These are phyloP conservation scores for Corynorhinus townsendii DNA, from an alignment of 2,113 vertebrate species.

Conservation along the genomic window DNA sequence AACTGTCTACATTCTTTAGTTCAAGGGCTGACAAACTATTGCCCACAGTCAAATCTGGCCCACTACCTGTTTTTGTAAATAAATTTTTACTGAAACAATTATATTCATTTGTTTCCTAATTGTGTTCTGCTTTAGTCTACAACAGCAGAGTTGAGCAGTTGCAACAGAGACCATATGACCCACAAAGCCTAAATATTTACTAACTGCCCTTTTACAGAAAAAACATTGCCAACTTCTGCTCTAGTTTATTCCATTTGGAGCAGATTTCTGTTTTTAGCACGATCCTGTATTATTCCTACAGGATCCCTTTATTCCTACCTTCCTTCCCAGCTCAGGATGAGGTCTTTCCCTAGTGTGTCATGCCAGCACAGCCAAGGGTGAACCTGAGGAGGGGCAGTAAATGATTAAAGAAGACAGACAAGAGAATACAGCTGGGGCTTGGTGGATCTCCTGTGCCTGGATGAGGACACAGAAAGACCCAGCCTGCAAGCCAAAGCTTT, in stretches of 20 bases:
- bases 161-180: not conserved
- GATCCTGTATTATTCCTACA: not conserved
- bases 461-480: too few relatives aligned
- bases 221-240: not conserved
- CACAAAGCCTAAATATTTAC: not conserved
- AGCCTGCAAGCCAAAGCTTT: too few relatives aligned
- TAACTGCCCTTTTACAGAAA: not conserved
- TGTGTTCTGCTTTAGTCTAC: not conserved
- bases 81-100: constrained; percentile 15
- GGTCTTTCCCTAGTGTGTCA: not conserved
- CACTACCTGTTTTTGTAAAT: not conserved
- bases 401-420: too few relatives aligned
- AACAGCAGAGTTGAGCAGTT: not conserved
- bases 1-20: not conserved
- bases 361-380: too few relatives aligned
- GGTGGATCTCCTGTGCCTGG: too few relatives aligned
- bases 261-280: not conserved
- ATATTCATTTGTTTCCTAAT: not conserved
- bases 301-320: not conserved
- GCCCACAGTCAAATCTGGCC: not conserved
- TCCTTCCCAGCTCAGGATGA: not conserved
- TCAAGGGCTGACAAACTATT: not conserved
- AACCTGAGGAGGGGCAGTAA: too few relatives aligned
- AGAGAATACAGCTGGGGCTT: too few relatives aligned
- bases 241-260: not conserved